Conservation (phyloP, 2,888 invertebrate species). For the Cephus runcator region DNA sequence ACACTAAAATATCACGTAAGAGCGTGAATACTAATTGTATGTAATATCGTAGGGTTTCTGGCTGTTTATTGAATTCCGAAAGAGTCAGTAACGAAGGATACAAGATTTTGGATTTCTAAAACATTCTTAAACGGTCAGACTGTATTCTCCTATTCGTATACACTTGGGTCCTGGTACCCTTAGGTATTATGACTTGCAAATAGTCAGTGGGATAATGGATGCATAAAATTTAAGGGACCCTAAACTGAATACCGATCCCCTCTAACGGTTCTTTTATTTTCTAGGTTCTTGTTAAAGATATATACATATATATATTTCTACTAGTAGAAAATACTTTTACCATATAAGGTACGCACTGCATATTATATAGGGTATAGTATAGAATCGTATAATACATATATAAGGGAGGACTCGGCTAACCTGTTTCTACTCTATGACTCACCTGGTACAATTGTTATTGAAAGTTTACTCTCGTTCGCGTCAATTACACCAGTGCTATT, state of each 20-base stretch:
- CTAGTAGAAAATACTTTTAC: background rate
- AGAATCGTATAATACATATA: background rate
- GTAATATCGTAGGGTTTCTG: background rate
- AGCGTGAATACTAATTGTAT: background rate
- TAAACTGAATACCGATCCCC: background rate
- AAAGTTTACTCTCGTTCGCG: background rate
- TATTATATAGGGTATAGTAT: background rate
- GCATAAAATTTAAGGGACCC: background rate
- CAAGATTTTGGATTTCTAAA: background rate
- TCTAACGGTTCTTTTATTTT: background rate
- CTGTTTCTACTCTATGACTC: background rate
- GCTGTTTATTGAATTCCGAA: background rate
- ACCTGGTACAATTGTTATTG: background rate
- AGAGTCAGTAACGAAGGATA: background rate
- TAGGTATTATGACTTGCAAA: constrained; percentile 3
- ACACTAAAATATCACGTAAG: background rate
- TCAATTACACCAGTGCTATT: background rate
- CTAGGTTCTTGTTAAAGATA: background rate
- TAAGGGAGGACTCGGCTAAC: background rate
- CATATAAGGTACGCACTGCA: background rate
- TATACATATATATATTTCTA: too few relatives aligned
- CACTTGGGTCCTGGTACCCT: background rate
- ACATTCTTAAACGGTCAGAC: background rate
- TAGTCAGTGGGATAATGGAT: background rate
- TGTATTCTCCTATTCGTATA: background rate